Base-by-base conservation (phyloP, 2,113 vertebrate species). In the Spilogale gracilis region DNA sequence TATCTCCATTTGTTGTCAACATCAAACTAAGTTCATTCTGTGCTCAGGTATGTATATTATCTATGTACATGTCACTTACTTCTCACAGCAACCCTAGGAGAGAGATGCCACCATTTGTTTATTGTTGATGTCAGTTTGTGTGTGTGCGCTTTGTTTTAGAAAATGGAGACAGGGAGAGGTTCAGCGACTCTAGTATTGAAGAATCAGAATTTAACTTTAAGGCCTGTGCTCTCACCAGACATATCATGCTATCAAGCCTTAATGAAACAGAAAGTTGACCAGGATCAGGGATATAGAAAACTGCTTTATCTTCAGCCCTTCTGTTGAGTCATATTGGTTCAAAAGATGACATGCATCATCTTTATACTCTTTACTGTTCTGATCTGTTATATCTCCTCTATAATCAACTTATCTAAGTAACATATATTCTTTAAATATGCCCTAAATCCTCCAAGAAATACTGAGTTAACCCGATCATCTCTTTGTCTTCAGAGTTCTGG, bases 401-500 rank as follows among this genome's bases (percentile, higher is more conserved):
- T 74, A 73, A 89, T 69, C 25, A 89, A 87, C 25, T 90, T 94
- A 67, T 10, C 3, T 18, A 78, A 56, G 9, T 85, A 80, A 32
- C 43, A 25, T 71, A 54, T 54, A 32, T 45, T 88, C 9, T 81
- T 96, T 81, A 76, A 93, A 86, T 73, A 60, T 92, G 45, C 2
- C 17, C 16, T 74, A 81, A 0, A 12, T 85, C 69, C 6, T 65
- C 54, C 4, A 9, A 63, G 25, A 89, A 89, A 48, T 32, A 89
- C n/a, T 93, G 21, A 1, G 6, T 6, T 38, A 85, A 85, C 30
- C 9, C 4, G 38, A 20, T 76, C 84, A 97, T 71, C 2, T 73
- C 38, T 88, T 38, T 61, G 9, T 76, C 9, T 12, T 91, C 50
- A 73, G 43, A 91, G 58, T 96, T 96, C 71, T 95, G 25, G 16